phyloP scores from a whole-genome alignment of 2,888 invertebrate species.

The Griposia aprilina region DNA sequence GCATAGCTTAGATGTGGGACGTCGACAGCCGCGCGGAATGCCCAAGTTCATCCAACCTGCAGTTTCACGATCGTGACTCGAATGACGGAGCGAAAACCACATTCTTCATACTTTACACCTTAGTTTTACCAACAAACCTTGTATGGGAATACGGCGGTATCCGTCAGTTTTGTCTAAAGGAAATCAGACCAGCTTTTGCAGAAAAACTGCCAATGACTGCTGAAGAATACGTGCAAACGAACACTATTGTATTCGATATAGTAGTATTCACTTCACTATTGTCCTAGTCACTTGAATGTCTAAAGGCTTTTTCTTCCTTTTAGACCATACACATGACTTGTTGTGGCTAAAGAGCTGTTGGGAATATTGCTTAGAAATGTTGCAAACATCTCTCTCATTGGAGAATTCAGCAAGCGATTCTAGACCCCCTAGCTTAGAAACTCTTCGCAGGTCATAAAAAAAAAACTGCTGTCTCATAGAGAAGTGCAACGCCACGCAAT shows the following conservation, averaged over 20 bases:
- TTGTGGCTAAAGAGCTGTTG: background rate
- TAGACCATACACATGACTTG: background rate
- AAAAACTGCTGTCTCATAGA: too few relatives aligned
- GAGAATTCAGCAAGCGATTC: too few relatives aligned
- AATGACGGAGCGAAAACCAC: slow-evolving; percentile 67
- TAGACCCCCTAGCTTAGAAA: too few relatives aligned
- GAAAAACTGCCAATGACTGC: slow-evolving; percentile 17
- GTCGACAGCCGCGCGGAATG: slow-evolving; percentile 64
- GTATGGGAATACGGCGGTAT: slow-evolving; percentile 40
- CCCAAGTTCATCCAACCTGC: slow-evolving; percentile 73
- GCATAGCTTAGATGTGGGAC: slow-evolving; percentile 62
- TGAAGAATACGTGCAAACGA: slow-evolving; percentile 24
- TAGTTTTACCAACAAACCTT: slow-evolving; percentile 55
- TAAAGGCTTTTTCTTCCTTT: background rate
- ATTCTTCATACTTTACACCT: slow-evolving; percentile 64
- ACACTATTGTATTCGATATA: slow-evolving; percentile 7
- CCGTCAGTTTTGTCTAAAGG: slow-evolving; percentile 30
- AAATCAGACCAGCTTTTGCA: slow-evolving; percentile 53
- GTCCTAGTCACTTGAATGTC: background rate
- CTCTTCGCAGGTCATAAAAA: too few relatives aligned
- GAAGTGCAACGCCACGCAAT: too few relatives aligned
- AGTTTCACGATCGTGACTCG: slow-evolving; percentile 76
- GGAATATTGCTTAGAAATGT: background rate
- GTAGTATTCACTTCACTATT: background rate
- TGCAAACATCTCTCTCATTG: background rate